A percentile compares a stretch with the other conserved stretches of the same genome.
phyloP scores from a whole-genome alignment of 2,797 vertebrate species.

The Saxicola maurus region DNA sequence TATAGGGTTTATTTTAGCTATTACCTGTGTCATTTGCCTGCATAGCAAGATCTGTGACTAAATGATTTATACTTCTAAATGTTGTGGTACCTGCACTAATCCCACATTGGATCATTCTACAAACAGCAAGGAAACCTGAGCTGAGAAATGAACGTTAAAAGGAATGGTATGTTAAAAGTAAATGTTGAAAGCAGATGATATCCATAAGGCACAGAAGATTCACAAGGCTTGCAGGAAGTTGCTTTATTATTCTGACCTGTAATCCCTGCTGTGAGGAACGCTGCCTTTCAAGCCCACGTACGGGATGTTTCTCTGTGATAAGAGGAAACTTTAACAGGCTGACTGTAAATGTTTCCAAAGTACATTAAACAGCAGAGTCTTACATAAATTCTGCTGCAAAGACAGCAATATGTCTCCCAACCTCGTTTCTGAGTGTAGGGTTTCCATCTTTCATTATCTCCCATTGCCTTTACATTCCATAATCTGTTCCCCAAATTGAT shows the following conservation, averaged over 20 bases:
- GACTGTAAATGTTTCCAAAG: background rate
- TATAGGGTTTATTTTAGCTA: background rate
- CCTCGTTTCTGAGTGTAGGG: background rate
- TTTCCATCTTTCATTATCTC: background rate
- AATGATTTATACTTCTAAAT: background rate
- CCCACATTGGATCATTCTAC: background rate
- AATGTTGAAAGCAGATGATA: conserved; percentile 35
- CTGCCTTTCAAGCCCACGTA: conserved; percentile 19
- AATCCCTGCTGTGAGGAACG: background rate
- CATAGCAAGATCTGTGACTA: background rate
- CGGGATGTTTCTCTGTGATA: conserved; percentile 44
- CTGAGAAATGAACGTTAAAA: background rate
- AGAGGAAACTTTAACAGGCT: conserved; percentile 10
- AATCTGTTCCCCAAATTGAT: background rate
- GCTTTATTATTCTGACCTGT: conserved; percentile 39
- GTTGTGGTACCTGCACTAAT: background rate
- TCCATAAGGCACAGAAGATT: background rate
- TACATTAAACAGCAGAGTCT: background rate
- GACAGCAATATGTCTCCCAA: background rate
- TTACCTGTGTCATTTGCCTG: background rate
- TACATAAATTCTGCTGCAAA: background rate
- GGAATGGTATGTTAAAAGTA: background rate
- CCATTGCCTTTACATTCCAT: background rate
- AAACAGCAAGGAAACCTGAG: background rate
- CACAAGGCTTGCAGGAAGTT: conserved; percentile 35